Percentiles rank a stretch among this genome's conserved stretches.
Conservation (phyloP, 2,113 vertebrate species). For the Oreotrochilus melanogaster region DNA sequence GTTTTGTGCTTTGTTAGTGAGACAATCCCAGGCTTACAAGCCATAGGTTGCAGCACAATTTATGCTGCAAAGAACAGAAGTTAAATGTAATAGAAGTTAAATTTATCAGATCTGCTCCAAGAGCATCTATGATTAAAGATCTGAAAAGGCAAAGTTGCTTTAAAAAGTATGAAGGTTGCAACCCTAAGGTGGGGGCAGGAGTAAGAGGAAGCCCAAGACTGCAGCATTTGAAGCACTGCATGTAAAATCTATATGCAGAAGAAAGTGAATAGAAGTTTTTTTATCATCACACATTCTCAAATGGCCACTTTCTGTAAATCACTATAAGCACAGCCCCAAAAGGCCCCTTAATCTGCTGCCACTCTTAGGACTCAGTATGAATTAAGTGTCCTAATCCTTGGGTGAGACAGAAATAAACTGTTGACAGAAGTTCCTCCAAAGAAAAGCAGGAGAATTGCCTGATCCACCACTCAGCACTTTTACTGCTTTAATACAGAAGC, state of each 20-base stretch:
- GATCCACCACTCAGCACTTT: background rate
- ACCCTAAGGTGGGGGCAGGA: too few species aligned
- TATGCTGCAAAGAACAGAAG: too few species aligned
- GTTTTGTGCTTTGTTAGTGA: too few species aligned
- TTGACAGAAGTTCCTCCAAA: background rate
- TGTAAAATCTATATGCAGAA: background rate
- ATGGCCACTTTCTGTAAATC: background rate
- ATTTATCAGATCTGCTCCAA: too few species aligned
- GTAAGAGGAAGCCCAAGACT: background rate
- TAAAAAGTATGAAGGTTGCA: too few species aligned
- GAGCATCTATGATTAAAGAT: too few species aligned
- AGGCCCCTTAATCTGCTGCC: background rate
- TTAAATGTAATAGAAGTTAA: too few species aligned
- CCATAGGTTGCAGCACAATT: background rate
- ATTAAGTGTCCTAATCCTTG: background rate
- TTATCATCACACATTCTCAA: background rate
- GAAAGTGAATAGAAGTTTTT: background rate
- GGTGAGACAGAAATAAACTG: background rate
- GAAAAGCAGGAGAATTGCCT: background rate
- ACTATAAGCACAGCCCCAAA: background rate
- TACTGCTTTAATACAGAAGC: background rate
- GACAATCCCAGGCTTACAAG: background rate
- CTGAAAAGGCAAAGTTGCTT: too few species aligned
- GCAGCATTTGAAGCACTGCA: background rate
- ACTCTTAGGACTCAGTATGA: background rate